Percentiles rank a stretch among this genome's conserved stretches.
These are phyloP conservation scores for Andricus quercusramuli DNA, from an alignment of 2,888 invertebrate species.

Conservation along the genomic window DNA sequence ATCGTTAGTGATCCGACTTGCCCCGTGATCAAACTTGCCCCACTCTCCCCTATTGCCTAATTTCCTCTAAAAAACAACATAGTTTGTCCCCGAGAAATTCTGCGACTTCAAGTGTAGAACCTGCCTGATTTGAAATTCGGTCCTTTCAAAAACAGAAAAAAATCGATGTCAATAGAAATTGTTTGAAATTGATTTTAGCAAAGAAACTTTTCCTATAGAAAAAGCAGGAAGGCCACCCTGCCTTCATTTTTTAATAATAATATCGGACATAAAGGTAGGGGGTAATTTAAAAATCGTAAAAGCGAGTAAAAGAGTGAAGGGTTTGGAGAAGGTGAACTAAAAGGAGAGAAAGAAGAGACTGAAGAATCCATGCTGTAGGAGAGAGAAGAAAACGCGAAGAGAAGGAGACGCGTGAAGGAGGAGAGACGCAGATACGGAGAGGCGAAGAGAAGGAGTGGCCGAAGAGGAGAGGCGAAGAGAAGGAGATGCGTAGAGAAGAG, in stretches of 20 bases:
- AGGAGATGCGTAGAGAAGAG: not conserved
- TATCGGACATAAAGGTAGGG: conserved; percentile 40
- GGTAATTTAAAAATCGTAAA: conserved; percentile 77
- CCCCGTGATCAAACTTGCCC: too few relatives aligned
- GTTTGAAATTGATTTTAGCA: not conserved
- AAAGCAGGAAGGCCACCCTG: not conserved
- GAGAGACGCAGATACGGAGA: too few relatives aligned
- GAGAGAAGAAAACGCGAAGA: conserved; percentile 14
- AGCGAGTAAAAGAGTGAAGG: conserved; percentile 66
- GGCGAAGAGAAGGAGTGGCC: too few relatives aligned
- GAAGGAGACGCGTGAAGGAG: not conserved
- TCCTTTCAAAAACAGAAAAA: too few relatives aligned
- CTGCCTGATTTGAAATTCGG: too few relatives aligned
- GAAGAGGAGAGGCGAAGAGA: too few relatives aligned
- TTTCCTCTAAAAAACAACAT: too few relatives aligned
- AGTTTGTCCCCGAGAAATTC: too few relatives aligned
- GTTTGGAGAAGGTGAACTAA: conserved; percentile 53
- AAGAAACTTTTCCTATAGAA: conserved; percentile 43
- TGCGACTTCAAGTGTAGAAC: too few relatives aligned
- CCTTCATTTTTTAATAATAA: conserved; percentile 15
- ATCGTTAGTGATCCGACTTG: too few relatives aligned
- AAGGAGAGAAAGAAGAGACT: conserved; percentile 48
- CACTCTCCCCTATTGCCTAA: too few relatives aligned
- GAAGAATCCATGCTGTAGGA: not conserved
- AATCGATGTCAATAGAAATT: too few relatives aligned